Percentiles rank a stretch among this genome's conserved stretches.
Evolutionary conservation across 1,140 invertebrate species (phyloP).

Genomic region (Augochlora pura): DNA sequence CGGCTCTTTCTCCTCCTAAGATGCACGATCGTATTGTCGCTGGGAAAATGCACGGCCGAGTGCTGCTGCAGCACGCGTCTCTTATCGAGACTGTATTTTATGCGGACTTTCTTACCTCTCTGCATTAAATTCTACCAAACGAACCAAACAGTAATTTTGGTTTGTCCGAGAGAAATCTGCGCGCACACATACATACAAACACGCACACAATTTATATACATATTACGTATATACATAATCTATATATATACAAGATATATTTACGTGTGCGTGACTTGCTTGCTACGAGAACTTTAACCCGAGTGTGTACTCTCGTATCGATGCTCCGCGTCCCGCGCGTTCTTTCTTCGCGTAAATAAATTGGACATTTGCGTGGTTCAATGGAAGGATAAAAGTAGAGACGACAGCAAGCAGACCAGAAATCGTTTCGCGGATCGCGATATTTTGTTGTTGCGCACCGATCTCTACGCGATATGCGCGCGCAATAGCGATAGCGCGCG

Average conservation of each 20-base stretch:
- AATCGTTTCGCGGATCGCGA: background rate
- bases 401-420: too few species aligned
- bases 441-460: background rate
- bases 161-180: slow-evolving; percentile 6
- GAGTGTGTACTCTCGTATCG: too few species aligned
- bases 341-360: too few species aligned
- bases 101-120: slow-evolving; percentile 22
- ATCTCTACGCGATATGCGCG: background rate
- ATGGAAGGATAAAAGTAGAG: too few species aligned
- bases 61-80: slow-evolving; percentile 41
- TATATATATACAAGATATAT: too few species aligned
- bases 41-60: slow-evolving; percentile 54
- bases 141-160: background rate
- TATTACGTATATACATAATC: too few species aligned
- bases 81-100: slow-evolving; percentile 41
- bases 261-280: too few species aligned
- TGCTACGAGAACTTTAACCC: slow-evolving; percentile 17
- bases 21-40: slow-evolving; percentile 44
- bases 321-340: too few species aligned
- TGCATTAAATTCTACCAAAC: slow-evolving; percentile 15
- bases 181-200: too few species aligned
- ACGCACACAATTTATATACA: too few species aligned
- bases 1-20: slow-evolving; percentile 26
- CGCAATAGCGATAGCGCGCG: background rate
- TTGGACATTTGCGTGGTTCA: too few species aligned